Conservation (phyloP, 2,113 vertebrate genomes). For the Gymnobelideus leadbeateri region DNA sequence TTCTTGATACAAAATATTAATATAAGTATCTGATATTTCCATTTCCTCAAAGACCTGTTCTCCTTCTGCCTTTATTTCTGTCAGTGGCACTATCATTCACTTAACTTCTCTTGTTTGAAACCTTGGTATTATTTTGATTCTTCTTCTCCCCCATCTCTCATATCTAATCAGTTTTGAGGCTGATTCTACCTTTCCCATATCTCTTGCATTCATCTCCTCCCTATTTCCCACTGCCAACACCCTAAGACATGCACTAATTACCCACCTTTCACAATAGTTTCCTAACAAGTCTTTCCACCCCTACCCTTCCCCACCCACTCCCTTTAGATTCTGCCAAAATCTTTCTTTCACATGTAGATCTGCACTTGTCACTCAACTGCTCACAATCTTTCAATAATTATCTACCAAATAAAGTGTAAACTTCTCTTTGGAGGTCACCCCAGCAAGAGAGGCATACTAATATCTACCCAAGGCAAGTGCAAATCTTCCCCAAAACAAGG, state of each 20-base stretch:
- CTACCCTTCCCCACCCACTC: neutral
- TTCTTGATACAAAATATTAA: neutral
- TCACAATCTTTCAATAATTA: neutral
- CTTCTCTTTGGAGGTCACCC: neutral
- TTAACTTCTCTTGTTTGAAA: neutral
- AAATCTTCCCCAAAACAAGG: neutral
- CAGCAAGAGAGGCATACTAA: neutral
- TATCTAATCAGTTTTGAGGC: neutral
- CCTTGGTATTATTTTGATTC: neutral
- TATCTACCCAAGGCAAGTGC: neutral
- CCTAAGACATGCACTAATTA: neutral
- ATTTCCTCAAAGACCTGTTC: neutral
- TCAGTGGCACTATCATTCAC: neutral
- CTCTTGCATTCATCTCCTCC: neutral
- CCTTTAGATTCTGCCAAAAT: neutral
- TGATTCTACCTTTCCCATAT: neutral
- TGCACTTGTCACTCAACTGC: neutral
- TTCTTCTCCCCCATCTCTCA: neutral
- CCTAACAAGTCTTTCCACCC: neutral
- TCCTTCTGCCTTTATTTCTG: neutral
- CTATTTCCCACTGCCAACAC: neutral
- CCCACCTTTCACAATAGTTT: neutral
- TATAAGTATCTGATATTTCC: neutral
- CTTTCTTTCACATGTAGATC: neutral
- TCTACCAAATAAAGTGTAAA: neutral